phyloP scores from a whole-genome alignment of 2,113 vertebrate genomes.

The Panurus biarmicus region DNA sequence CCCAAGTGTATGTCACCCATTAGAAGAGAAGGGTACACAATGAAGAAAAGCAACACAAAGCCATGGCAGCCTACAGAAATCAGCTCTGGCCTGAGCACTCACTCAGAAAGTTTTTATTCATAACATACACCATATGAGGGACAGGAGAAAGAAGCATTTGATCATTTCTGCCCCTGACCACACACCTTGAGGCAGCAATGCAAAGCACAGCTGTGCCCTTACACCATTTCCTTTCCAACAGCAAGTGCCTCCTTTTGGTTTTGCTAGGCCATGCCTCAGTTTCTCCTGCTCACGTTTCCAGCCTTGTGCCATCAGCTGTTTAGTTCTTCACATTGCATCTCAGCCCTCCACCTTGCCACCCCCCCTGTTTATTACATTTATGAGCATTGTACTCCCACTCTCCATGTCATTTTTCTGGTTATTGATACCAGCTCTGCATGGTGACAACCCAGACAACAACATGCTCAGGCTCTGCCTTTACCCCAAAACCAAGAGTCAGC shows the following conservation, averaged over 20 bases:
- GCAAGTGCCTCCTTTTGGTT: neutral
- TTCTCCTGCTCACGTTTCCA: neutral
- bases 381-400: neutral
- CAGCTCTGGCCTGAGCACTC: neutral
- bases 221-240: neutral
- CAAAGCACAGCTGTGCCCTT: neutral
- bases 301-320: neutral
- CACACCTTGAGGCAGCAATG: neutral
- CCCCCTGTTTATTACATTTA: neutral
- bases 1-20: neutral
- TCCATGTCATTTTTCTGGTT: neutral
- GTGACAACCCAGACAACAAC: neutral
- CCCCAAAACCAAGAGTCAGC: neutral
- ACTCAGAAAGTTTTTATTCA: neutral
- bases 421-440: neutral
- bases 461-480: neutral
- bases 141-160: neutral
- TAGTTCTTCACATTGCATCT: neutral
- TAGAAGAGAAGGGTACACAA: neutral
- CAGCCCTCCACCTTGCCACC: neutral
- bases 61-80: neutral
- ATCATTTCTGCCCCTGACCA: neutral
- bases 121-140: neutral
- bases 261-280: neutral
- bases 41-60: neutral